Evolutionary conservation across 2,113 vertebrate species (phyloP), one percentile per base, ranked within the genome.

Genomic region (Poeciliopsis retropinna): DNA sequence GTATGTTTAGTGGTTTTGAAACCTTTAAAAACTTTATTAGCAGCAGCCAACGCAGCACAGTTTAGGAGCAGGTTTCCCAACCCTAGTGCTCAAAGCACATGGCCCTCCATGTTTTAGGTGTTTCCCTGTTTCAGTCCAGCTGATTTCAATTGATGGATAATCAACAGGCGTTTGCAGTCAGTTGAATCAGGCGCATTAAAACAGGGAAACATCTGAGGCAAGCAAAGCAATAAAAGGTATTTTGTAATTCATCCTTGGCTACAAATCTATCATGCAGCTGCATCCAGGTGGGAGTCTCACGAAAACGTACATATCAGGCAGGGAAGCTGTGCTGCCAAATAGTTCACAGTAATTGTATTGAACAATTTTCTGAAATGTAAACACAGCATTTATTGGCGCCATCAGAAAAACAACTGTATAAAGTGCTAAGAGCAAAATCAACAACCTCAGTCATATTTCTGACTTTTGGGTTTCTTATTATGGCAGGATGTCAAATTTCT

Each of bases 1-100:
- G 5, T 19, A 47, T 47, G 5, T 19, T 47, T 47, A 19, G 44
- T 47, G 44, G 44, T 47, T 47, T 47, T 17, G 44, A 47, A 47
- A 47, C 44, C 44, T 47, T 44, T 44, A 15, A 19, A 54, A 54
- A 54, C 51, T 17, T 44, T 44, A 25, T 17, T 22, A 54, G 17
- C 51, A 22, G 51, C 2, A 54, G 51, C 22, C 51, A 25, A 22
- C 4, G 51, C 51, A 8, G 51, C 67, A 88, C 73, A 74, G 70
- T 25, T 37, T 37, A 11, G 10, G 34, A 37, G 34, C 34, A 34
- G 1, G 34, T 37, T 11, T 37, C 10, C 10, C 34, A 37, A 12
- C 34, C 34, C 34, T 37, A 11, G 34, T 37, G 10, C 34, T 37
- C 34, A 37, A 11, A 37, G 34, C 34, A 37, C 10, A 37, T 2